Conservation (phyloP, 2,113 vertebrate genomes). For the Trachemys scripta region DNA sequence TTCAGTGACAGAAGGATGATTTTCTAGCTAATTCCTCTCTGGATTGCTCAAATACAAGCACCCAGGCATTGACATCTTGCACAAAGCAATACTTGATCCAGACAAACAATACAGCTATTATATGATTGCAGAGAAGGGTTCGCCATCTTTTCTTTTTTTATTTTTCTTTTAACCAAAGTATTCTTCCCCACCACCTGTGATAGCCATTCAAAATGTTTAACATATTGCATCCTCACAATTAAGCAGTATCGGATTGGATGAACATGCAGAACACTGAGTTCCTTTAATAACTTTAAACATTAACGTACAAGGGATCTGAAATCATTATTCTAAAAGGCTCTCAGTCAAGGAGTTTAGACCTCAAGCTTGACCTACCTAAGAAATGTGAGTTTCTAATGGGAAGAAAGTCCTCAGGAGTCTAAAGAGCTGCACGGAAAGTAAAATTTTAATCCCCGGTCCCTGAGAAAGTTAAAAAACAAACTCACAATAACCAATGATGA, state of each 20-base stretch:
- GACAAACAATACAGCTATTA: slow-evolving; percentile 38
- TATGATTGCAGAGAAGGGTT: background rate
- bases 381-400: background rate
- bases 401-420: background rate
- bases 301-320: background rate
- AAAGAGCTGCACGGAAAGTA: background rate
- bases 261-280: background rate
- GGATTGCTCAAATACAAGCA: slow-evolving; percentile 63
- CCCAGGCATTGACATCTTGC: slow-evolving; percentile 71
- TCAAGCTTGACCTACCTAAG: background rate
- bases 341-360: background rate
- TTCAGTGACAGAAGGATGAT: slow-evolving; percentile 75
- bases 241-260: background rate
- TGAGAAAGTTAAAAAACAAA: background rate
- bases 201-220: slow-evolving; percentile 24
- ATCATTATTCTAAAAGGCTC: background rate
- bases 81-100: slow-evolving; percentile 66
- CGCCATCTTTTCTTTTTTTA: background rate
- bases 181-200: slow-evolving; percentile 5
- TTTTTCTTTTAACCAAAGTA: background rate
- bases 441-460: background rate
- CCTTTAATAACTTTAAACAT: background rate
- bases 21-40: slow-evolving; percentile 66
- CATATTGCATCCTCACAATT: background rate
- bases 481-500: fast-evolving